Evolutionary conservation across 1,140 invertebrate species (phyloP).

Genomic region (Nixonia krombeini): DNA sequence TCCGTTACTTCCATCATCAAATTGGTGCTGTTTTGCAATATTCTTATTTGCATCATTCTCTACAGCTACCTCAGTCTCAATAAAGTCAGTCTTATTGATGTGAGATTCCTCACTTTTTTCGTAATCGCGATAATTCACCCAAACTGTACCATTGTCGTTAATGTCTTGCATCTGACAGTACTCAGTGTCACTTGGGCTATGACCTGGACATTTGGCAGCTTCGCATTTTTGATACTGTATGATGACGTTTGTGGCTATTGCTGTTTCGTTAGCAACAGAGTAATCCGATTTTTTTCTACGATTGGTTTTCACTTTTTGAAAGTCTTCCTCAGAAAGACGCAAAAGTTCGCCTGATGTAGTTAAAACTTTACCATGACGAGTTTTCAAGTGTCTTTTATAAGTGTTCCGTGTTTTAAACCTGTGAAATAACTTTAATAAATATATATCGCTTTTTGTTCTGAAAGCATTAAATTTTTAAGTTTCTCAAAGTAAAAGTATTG

Average conservation of each 20-base stretch:
- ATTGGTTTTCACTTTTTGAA: conserved; percentile 72
- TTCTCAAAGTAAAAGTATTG: too few relatives aligned
- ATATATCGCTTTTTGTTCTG: too few relatives aligned
- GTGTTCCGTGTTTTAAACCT: conserved; percentile 79
- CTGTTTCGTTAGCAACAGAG: conserved; percentile 33
- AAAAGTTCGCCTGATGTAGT: conserved; percentile 74
- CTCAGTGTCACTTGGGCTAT: conserved; percentile 22
- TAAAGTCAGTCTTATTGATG: conserved; percentile 51
- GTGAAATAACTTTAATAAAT: too few relatives aligned
- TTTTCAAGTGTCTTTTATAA: conserved; percentile 77
- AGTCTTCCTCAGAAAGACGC: conserved; percentile 74
- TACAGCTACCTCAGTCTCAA: conserved; percentile 48
- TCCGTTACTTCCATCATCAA: not conserved
- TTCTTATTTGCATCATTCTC: conserved; percentile 3
- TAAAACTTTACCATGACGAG: conserved; percentile 76
- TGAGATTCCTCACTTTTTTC: conserved; percentile 39
- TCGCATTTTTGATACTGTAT: conserved; percentile 41
- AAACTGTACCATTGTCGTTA: conserved; percentile 40
- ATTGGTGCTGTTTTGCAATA: conserved; percentile 13
- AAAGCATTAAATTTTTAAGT: too few relatives aligned
- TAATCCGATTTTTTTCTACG: conserved; percentile 52
- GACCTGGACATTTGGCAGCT: not conserved
- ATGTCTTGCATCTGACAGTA: conserved; percentile 25
- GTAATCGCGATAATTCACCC: conserved; percentile 49
- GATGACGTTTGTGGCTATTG: conserved; percentile 50